Evolutionary conservation across 1,140 invertebrate genomes (phyloP), one percentile per base, ranked within the genome.

Genomic region (Drosophila quadrilineata): DNA sequence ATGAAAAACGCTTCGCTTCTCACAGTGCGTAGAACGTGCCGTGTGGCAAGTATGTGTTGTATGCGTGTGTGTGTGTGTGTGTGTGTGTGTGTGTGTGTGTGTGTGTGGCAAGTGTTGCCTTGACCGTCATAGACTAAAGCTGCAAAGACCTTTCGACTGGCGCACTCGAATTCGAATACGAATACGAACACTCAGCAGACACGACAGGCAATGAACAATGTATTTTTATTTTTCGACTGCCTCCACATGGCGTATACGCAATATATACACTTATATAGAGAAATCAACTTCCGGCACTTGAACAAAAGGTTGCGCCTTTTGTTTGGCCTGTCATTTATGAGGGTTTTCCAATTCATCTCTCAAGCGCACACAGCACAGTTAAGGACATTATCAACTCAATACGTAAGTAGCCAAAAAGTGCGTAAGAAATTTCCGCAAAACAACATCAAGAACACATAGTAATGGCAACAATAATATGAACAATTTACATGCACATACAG

Each of bases 341-440:
- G 56, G 31, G 46, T 6, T 35, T 48, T 59, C 26, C 29, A 60
- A n/a, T 70, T 84, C 60, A 82, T 70, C 72, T 70, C n/a, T 73
- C 76, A 84, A 82, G 76, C 84, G 63, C 76, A 73, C n/a, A n/a
- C n/a, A n/a, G 46, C 16, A 36, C 43, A 31, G 52, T 38, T 38
- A 49, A 35, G 53, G 41, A 41, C 16, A 31, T 16, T 54, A 35
- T 14, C 6, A 45, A 35, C 19, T 46, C 12, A 10, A 19, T 17
- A 33, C 10, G 12, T 35, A 14, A n/a, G 22, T 6, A 38, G 53
- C 58, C 56, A 60, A 57, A 71, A 75, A 70, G 77, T 77, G 69
- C 67, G 71, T 80, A 77, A 38, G 77, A 76, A 84, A 77, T 85
- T 84, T 84, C 77, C 79, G 77, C 79, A 14, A n/a, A n/a, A 72